phyloP scores from a whole-genome alignment of 2,888 invertebrate species.

The Zonitis immaculata region DNA sequence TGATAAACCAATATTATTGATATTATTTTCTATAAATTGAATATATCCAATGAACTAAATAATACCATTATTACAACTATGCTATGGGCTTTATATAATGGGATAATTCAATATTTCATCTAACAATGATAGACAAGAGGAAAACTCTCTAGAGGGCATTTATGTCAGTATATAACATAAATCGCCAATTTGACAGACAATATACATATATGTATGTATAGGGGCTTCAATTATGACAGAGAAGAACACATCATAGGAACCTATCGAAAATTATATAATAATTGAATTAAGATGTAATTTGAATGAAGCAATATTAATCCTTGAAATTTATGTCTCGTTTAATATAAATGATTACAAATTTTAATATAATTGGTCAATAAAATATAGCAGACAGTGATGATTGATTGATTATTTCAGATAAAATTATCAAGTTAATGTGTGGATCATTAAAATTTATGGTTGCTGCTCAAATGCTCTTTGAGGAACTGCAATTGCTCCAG shows the following conservation, averaged over 20 bases:
- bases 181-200: conserved; percentile 5
- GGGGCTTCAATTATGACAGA: not conserved
- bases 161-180: conserved; percentile 2
- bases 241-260: not conserved
- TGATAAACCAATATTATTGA: too few species aligned
- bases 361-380: too few species aligned
- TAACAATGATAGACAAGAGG: conserved; percentile 7
- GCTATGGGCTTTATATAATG: not conserved
- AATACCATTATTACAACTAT: not conserved
- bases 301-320: not conserved
- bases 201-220: too few species aligned
- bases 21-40: too few species aligned
- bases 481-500: too few species aligned
- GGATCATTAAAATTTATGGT: too few species aligned
- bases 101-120: conserved; percentile 1
- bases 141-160: conserved; percentile 4
- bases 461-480: too few species aligned
- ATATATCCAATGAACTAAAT: not conserved
- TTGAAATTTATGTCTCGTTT: not conserved
- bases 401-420: too few species aligned
- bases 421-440: too few species aligned
- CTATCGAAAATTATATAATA: not conserved
- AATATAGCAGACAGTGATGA: too few species aligned
- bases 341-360: not conserved
- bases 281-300: not conserved